Percentiles rank a stretch among this genome's conserved stretches.
These are phyloP conservation scores for Rallus crepitans DNA, from an alignment of 2,797 vertebrate genomes.

Conservation along the genomic window DNA sequence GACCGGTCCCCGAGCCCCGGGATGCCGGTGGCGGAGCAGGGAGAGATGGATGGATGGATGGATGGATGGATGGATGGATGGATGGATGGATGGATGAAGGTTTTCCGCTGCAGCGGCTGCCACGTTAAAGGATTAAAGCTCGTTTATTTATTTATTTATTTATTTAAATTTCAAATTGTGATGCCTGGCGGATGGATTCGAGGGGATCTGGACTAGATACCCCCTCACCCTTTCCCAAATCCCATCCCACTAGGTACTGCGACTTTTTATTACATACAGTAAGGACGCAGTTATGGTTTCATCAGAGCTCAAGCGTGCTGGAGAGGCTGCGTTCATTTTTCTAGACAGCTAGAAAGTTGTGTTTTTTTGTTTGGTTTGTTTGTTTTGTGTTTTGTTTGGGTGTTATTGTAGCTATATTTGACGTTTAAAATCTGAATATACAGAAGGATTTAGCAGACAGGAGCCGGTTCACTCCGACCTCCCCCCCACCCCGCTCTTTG, in stretches of 20 bases:
- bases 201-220: fast-evolving
- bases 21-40: neutral
- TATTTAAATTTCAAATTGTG: neutral
- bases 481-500: no score
- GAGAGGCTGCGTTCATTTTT: neutral
- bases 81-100: neutral
- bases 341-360: no score
- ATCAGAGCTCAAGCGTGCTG: neutral
- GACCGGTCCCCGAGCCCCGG: neutral
- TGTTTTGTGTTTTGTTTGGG: no score
- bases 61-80: no score
- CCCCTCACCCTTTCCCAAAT: neutral
- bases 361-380: no score
- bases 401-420: neutral
- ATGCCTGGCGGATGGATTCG: neutral
- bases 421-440: neutral
- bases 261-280: neutral
- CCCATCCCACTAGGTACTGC: no score
- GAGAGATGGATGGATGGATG: no score
- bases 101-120: neutral
- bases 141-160: neutral
- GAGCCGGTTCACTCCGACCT: neutral
- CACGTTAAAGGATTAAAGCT: neutral
- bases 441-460: neutral
- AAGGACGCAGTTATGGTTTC: fast-evolving